Conservation (phyloP, 2,888 invertebrate genomes). For the Tryphoninae sp. region DNA sequence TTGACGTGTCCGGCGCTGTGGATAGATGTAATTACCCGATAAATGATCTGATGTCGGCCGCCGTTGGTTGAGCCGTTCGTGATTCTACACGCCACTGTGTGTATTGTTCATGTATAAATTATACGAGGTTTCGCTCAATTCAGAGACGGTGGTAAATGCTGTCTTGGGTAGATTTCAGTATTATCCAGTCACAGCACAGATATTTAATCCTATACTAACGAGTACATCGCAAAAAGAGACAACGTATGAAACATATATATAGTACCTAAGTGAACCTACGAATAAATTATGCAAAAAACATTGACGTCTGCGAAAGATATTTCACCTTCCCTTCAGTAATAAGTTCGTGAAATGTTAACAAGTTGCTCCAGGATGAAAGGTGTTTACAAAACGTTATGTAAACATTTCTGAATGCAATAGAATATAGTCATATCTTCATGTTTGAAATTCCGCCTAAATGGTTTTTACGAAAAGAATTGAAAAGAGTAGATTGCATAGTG, state of each 20-base stretch:
- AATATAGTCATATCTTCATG: no score
- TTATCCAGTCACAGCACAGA: slow-evolving; percentile 62
- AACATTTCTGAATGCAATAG: no score
- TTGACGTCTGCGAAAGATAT: not conserved
- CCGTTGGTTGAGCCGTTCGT: slow-evolving; percentile 32
- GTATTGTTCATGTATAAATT: slow-evolving; percentile 21
- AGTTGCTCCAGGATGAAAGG: not conserved
- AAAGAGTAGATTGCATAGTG: no score
- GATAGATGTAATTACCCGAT: slow-evolving; percentile 68
- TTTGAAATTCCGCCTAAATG: no score
- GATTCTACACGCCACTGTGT: slow-evolving; percentile 34
- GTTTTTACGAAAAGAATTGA: no score
- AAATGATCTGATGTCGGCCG: slow-evolving; percentile 59
- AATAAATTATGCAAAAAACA: slow-evolving; percentile 61
- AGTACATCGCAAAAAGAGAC: slow-evolving; percentile 45
- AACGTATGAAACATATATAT: slow-evolving; percentile 61
- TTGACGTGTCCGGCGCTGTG: slow-evolving; percentile 66
- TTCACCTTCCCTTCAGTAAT: not conserved
- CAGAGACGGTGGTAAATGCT: slow-evolving; percentile 46
- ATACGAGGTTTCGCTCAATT: slow-evolving; percentile 30
- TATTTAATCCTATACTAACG: slow-evolving; percentile 20
- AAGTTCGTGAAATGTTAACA: not conserved
- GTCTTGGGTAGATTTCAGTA: slow-evolving; percentile 63
- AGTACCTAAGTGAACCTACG: slow-evolving; percentile 58
- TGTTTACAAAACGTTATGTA: no score